Base-by-base conservation (phyloP, 2,797 vertebrate species). In the Platyrinchus mystaceus region DNA sequence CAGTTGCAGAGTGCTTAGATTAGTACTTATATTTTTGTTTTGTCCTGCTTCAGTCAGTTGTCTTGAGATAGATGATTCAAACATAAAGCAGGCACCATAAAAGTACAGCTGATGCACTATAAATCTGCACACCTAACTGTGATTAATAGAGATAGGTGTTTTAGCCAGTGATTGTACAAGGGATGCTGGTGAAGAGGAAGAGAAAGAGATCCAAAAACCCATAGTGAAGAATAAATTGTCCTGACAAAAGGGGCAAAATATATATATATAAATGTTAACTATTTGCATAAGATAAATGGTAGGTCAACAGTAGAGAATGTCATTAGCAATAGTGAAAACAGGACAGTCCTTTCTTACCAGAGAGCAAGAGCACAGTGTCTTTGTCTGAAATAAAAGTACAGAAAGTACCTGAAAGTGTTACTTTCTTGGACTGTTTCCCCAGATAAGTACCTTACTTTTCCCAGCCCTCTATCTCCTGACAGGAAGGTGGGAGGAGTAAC, bases 71-170 rank as follows among this genome's bases (percentile, higher is more conserved):
- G 84, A 84, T 87, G 87, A 94, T 89, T 94, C 63, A 94, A 91
- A 67, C 69, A 85, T 69, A 82, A 95, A 59, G 52, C 79, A 78
- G 84, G 47, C 66, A 77, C 66, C 68, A 49, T 86, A 86, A 96
- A 87, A 30, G 77, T 86, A 85, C 49, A 92, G 66, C 37, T 73
- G 60, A 76, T 73, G 68, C 7, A 50, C 79, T 67, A 77, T 93
- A 97, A 97, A 96, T 89, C 92, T 93, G 34, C 75, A 94, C 64
- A 89, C 80, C 70, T 84, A 92, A 62, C 83, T 76, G 68, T 95
- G 93, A 97, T 95, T 96, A 94, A 95, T 47, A 96, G 80, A 94
- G 80, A 89, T n/a, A 34, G 34, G 9, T 36, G 28, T 63, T 89
- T 73, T 21, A 83, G 55, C 28, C 63, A 79, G 59, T 43, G 79